These are phyloP conservation scores for Myiotriccus ornatus DNA, from an alignment of 2,797 vertebrate species.

Conservation along the genomic window DNA sequence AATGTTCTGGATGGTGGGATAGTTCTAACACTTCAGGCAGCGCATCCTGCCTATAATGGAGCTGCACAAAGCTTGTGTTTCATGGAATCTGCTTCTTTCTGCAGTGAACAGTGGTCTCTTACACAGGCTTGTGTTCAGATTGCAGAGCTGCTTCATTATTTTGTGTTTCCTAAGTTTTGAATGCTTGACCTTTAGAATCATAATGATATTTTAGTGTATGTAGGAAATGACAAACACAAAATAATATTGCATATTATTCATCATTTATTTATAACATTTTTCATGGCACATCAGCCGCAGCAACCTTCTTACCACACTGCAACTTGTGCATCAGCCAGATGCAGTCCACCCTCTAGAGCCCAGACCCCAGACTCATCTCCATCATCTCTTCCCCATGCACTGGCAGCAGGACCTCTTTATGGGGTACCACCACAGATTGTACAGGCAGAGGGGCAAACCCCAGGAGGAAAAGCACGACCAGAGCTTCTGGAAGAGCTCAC, in stretches of 20 bases:
- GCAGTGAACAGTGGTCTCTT: neutral
- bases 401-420: neutral
- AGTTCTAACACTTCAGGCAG: neutral
- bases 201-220: neutral
- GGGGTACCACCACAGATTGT: conserved; percentile 24
- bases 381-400: neutral
- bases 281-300: neutral
- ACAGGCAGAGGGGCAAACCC: neutral
- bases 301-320: neutral
- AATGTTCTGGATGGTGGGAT: rapidly evolving
- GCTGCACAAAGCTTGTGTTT: neutral
- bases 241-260: neutral
- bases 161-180: neutral
- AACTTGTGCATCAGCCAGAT: neutral
- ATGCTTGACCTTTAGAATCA: neutral
- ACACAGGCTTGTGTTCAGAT: neutral
- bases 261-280: neutral
- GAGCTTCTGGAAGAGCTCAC: neutral
- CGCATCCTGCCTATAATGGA: neutral
- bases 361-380: neutral
- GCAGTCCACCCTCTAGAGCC: neutral
- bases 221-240: neutral
- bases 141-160: neutral
- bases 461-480: conserved; percentile 24
- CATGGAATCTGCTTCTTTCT: neutral